Conservation (phyloP, 2,797 vertebrate species). For the Lepilemur septentrionalis region DNA sequence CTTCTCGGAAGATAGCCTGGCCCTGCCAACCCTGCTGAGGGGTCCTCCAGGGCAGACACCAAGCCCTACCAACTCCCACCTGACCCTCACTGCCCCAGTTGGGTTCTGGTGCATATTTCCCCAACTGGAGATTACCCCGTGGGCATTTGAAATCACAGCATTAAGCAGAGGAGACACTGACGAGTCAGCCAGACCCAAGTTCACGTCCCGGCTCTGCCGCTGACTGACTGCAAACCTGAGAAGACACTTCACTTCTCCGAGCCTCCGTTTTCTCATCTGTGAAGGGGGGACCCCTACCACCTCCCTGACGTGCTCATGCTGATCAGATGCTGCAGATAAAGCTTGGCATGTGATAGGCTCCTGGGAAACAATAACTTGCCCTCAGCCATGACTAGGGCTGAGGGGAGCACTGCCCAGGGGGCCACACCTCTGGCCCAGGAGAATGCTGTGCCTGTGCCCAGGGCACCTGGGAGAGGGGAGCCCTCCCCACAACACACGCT, state of each 20-base stretch:
- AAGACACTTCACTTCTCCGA: background rate
- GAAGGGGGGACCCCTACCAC: fast-evolving
- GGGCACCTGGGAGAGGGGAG: background rate
- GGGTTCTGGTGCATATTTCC: background rate
- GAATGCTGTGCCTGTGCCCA: background rate
- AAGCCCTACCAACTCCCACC: background rate
- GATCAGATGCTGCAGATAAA: background rate
- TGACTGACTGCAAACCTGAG: background rate
- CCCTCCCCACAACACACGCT: background rate
- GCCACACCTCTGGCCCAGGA: background rate
- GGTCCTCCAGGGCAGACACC: background rate
- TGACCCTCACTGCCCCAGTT: background rate
- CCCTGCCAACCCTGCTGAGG: background rate
- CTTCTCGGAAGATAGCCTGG: background rate
- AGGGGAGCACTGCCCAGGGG: background rate
- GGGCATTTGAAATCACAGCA: background rate
- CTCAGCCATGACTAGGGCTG: background rate
- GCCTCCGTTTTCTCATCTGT: background rate
- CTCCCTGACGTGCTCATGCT: background rate
- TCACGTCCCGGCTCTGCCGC: background rate
- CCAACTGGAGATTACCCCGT: background rate
- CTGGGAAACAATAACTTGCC: background rate
- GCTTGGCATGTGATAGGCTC: fast-evolving
- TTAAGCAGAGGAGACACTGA: background rate
- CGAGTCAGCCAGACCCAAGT: background rate